phyloP scores from a whole-genome alignment of 1,140 invertebrate species.

The Brachionus koreanus region DNA sequence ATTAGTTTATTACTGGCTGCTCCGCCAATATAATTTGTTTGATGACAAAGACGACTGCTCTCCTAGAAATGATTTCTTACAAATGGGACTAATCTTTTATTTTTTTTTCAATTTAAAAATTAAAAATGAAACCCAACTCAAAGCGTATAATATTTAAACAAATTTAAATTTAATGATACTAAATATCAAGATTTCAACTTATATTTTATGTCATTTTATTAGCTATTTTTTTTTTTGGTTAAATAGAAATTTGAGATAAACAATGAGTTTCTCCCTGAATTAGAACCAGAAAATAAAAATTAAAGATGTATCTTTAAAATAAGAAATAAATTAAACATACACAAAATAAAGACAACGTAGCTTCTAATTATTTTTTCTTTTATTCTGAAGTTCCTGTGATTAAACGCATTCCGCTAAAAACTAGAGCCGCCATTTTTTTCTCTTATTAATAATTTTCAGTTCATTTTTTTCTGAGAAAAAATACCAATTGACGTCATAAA shows the following conservation, averaged over 20 bases:
- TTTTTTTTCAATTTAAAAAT: background rate
- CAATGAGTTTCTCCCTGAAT: background rate
- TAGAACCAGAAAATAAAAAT: background rate
- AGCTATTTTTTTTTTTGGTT: background rate
- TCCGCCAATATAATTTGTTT: background rate
- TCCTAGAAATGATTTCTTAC: background rate
- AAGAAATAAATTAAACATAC: background rate
- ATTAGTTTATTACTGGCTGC: constrained; percentile 11
- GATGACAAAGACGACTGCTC: background rate
- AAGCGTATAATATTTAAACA: background rate
- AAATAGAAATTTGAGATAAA: background rate
- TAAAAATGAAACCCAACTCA: background rate
- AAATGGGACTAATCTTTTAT: background rate
- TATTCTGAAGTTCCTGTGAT: background rate
- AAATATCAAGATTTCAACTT: background rate
- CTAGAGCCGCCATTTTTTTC: too few species aligned
- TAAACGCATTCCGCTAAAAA: background rate
- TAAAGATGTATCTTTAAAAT: background rate
- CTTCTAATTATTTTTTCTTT: background rate
- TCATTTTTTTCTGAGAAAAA: too few species aligned
- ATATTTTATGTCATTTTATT: background rate
- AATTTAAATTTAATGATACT: background rate
- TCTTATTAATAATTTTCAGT: too few species aligned
- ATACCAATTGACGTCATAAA: background rate
- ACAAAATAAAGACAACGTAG: background rate